Conservation (phyloP, 2,113 vertebrate genomes). For the Mastomys natalensis region DNA sequence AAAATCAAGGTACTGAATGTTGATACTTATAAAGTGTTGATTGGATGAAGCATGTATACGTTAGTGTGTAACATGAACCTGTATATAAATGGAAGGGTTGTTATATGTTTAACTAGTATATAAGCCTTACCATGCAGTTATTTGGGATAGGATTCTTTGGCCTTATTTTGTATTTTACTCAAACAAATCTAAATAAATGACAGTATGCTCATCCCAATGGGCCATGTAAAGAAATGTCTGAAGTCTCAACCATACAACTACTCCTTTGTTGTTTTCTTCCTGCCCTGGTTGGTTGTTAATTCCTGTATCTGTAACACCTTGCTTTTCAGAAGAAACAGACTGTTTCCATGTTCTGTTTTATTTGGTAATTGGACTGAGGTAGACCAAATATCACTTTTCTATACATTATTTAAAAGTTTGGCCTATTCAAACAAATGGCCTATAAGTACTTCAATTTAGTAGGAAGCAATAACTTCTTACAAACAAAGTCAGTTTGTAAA, state of each 20-base stretch:
- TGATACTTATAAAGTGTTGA: background rate
- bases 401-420: background rate
- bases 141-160: background rate
- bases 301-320: constrained; percentile 12
- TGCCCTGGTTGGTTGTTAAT: constrained; percentile 37
- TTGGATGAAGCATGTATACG: constrained; percentile 24
- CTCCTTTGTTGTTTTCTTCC: background rate
- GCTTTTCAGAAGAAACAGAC: background rate
- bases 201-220: background rate
- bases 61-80: constrained; percentile 3
- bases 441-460: background rate
- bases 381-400: background rate
- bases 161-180: background rate
- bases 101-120: constrained; percentile 3
- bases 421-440: background rate
- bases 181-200: background rate
- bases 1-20: background rate
- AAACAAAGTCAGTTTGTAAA: constrained; percentile 2
- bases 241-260: background rate
- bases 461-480: background rate
- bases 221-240: background rate
- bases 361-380: background rate
- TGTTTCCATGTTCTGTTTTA: background rate
- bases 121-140: background rate
- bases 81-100: background rate